Percentiles rank a stretch among this genome's conserved stretches.
Evolutionary conservation across 2,113 vertebrate genomes (phyloP).

Genomic region (Plectropomus leopardus): DNA sequence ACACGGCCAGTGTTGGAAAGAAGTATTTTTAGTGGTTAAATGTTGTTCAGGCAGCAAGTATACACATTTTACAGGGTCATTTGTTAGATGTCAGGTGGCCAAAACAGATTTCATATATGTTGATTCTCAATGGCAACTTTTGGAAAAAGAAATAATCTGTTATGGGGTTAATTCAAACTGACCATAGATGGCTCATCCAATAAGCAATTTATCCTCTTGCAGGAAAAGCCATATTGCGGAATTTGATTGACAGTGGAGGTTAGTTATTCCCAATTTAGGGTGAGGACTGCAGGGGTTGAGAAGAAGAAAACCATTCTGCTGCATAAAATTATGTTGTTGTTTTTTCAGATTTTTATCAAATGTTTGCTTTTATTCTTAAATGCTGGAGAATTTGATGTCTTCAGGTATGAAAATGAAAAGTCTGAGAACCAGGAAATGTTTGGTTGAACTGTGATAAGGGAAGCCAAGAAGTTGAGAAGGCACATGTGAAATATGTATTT

Average conservation of each 20-base stretch:
- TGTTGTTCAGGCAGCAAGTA: background rate
- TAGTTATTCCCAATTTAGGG: background rate
- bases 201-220: conserved; percentile 24
- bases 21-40: background rate
- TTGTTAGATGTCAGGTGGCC: background rate
- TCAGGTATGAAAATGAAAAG: background rate
- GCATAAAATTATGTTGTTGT: background rate
- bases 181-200: background rate
- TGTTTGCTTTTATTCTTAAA: background rate
- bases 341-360: background rate
- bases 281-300: background rate
- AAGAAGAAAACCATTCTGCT: background rate
- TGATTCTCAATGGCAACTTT: background rate
- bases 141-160: background rate
- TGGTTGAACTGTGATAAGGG: background rate
- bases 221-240: background rate
- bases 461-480: background rate
- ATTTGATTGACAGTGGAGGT: background rate
- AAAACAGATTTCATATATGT: background rate
- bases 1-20: background rate
- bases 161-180: background rate
- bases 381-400: background rate
- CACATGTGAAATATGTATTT: background rate
- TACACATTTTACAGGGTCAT: background rate
- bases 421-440: background rate